phyloP scores from a whole-genome alignment of 2,113 vertebrate species.

The Triplophysa dalaica region DNA sequence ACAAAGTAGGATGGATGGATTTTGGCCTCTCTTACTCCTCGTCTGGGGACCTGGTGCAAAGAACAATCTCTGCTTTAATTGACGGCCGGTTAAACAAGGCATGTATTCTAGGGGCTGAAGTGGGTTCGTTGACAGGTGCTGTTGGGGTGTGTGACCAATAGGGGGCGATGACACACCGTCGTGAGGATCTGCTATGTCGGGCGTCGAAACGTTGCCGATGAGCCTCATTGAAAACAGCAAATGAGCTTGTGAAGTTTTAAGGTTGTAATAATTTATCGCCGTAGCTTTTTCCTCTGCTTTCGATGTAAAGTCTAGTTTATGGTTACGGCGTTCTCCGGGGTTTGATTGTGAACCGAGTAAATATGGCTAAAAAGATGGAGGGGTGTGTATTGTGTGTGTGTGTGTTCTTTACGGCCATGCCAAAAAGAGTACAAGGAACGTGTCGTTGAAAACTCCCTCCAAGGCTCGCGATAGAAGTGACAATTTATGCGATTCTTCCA shows the following conservation, averaged over 20 bases:
- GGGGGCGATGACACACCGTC: slow-evolving; percentile 66
- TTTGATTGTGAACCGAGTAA: slow-evolving; percentile 19
- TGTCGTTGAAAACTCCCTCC: slow-evolving; percentile 4
- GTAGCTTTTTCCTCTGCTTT: neutral
- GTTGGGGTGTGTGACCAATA: slow-evolving; percentile 53
- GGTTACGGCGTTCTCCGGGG: slow-evolving; percentile 9
- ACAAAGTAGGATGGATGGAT: slow-evolving; percentile 72
- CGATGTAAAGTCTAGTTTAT: slow-evolving; percentile 1
- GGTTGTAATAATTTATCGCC: slow-evolving; percentile 37
- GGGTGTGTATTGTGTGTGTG: neutral
- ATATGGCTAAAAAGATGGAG: neutral
- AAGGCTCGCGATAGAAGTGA: slow-evolving; percentile 9
- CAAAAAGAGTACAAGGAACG: neutral
- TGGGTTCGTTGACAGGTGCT: slow-evolving; percentile 36
- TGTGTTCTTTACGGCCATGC: neutral
- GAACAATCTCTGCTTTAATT: slow-evolving; percentile 76
- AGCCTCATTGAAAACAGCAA: slow-evolving; percentile 24
- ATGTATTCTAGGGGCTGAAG: slow-evolving; percentile 57
- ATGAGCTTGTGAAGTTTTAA: slow-evolving; percentile 39
- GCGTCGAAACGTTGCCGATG: neutral
- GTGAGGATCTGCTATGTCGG: neutral
- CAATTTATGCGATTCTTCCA: slow-evolving; percentile 32
- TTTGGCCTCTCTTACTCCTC: slow-evolving; percentile 77
- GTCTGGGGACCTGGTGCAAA: slow-evolving; percentile 79
- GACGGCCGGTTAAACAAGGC: slow-evolving; percentile 72